Evolutionary conservation across 2,797 vertebrate species (phyloP).

Genomic region (Tapirus indicus): DNA sequence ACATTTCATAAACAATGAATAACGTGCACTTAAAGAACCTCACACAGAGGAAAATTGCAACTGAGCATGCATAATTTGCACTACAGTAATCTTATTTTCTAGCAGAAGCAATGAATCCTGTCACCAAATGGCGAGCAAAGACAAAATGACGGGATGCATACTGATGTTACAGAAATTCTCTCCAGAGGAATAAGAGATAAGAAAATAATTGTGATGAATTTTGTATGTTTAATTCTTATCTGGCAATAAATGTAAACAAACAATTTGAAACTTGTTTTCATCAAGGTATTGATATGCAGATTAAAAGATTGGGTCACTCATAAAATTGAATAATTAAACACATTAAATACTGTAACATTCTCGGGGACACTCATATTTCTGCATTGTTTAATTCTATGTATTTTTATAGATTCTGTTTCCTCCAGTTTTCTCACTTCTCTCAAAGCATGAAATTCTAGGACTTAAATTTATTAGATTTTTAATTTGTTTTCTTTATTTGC

Average conservation of each 20-base stretch:
- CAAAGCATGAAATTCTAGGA: neutral
- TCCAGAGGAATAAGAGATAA: neutral
- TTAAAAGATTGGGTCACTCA: neutral
- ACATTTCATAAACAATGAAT: slow-evolving; percentile 75
- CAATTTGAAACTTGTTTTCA: neutral
- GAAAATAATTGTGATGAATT: neutral
- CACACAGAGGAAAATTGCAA: slow-evolving; percentile 51
- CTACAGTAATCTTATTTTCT: slow-evolving; percentile 58
- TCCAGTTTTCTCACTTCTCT: neutral
- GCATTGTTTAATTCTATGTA: neutral
- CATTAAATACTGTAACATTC: neutral
- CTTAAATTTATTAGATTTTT: neutral
- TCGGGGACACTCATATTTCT: neutral
- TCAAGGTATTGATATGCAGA: neutral
- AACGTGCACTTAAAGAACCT: slow-evolving; percentile 29
- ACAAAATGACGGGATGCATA: neutral
- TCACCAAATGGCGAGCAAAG: slow-evolving; percentile 40
- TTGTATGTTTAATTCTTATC: neutral
- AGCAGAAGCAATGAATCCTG: slow-evolving; percentile 61
- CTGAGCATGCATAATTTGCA: slow-evolving; percentile 63
- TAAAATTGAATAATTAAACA: neutral
- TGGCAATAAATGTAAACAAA: neutral
- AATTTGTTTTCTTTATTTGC: neutral
- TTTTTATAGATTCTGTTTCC: neutral
- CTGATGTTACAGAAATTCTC: slow-evolving; percentile 9